These are phyloP conservation scores for Falco rusticolus DNA, from an alignment of 2,797 vertebrate genomes.

Conservation along the genomic window DNA sequence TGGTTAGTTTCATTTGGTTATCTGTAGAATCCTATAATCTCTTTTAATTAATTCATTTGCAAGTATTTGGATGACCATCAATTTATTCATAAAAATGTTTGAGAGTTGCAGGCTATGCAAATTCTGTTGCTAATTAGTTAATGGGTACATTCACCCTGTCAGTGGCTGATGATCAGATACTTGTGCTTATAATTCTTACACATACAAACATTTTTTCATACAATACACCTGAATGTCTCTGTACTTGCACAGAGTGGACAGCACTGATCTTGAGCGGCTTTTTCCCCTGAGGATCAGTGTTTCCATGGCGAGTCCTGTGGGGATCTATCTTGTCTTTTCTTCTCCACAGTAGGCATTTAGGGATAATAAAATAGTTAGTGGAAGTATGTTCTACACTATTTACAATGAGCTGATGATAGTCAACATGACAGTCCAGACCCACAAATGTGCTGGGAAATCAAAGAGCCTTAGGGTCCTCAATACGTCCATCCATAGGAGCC, in stretches of 20 bases:
- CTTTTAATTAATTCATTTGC: constrained; percentile 27
- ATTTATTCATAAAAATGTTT: constrained; percentile 45
- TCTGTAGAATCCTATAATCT: not conserved
- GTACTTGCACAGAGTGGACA: not conserved
- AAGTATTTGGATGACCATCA: constrained; percentile 33
- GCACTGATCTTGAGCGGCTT: constrained; percentile 46
- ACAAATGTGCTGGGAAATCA: constrained; percentile 15
- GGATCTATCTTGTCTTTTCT: constrained; percentile 38
- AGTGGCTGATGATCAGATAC: not conserved
- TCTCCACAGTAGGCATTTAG: not conserved
- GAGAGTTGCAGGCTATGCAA: constrained; percentile 1
- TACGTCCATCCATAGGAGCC: not conserved
- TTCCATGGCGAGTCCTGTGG: constrained; percentile 46
- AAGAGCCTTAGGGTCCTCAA: constrained; percentile 8
- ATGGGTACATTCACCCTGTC: not conserved
- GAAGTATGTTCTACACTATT: not conserved
- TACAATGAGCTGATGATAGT: constrained; percentile 10
- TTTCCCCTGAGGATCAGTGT: constrained; percentile 26
- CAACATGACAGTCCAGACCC: not conserved
- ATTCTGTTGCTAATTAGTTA: constrained; percentile 51
- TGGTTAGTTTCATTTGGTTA: not conserved
- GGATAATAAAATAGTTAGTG: constrained; percentile 18
- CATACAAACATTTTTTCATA: constrained; percentile 9
- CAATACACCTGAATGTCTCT: not conserved
- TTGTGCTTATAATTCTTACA: not conserved